Evolutionary conservation across 2,888 invertebrate species (phyloP).

Genomic region (Polydrusus cervinus): DNA sequence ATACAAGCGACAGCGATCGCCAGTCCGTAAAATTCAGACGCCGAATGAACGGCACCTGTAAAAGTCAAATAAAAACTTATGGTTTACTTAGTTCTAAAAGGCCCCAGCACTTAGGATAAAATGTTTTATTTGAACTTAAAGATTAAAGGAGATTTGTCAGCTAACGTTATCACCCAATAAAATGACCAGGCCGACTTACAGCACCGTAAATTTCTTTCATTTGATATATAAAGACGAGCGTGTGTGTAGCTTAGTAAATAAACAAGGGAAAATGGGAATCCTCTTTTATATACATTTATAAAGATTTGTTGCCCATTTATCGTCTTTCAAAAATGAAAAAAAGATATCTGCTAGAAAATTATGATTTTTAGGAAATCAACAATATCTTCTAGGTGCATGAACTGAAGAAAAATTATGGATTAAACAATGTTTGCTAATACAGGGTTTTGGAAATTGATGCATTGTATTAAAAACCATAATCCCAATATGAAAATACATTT

Average conservation of each 20-base stretch:
- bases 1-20: not conserved
- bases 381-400: no score
- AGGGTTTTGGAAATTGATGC: no score
- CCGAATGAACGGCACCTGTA: slow-evolving; percentile 21
- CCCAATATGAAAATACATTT: no score
- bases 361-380: no score
- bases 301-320: no score
- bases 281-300: no score
- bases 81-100: slow-evolving; percentile 18
- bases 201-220: not conserved
- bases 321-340: no score
- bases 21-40: slow-evolving; percentile 9
- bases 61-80: slow-evolving; percentile 24
- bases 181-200: slow-evolving; percentile 2
- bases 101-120: slow-evolving; percentile 14
- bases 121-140: slow-evolving; percentile 17
- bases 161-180: slow-evolving; percentile 18
- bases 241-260: slow-evolving; percentile 2
- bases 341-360: no score
- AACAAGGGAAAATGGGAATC: not conserved
- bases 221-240: slow-evolving; percentile 1
- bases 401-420: no score
- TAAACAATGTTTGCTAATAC: no score
- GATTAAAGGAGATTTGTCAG: slow-evolving; percentile 19
- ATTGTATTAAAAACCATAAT: no score